These are phyloP conservation scores for Sarcophaga peregrina DNA, from an alignment of 1,140 invertebrate species.

Conservation along the genomic window DNA sequence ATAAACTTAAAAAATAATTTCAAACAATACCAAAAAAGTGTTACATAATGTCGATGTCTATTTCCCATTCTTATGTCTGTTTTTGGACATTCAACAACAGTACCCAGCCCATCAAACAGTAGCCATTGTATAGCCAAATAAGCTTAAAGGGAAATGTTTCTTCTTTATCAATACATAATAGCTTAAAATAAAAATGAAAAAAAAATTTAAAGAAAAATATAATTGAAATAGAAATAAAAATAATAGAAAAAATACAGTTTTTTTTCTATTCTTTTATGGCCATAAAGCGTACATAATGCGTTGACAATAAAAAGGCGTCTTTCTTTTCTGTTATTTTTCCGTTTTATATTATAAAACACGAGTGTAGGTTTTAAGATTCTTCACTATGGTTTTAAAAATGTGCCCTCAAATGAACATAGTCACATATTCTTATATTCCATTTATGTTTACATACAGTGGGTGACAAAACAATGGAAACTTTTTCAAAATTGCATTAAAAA, in stretches of 20 bases:
- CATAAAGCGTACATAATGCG: slow-evolving; percentile 9
- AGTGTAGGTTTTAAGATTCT: neutral
- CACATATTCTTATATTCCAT: neutral
- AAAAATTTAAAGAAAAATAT: neutral
- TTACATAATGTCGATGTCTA: neutral
- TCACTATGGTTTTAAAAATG: neutral
- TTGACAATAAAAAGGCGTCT: neutral
- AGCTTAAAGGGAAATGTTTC: neutral
- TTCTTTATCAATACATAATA: neutral
- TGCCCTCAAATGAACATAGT: neutral
- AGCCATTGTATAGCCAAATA: neutral
- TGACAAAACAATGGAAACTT: neutral
- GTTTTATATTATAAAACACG: too few relatives aligned
- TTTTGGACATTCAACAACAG: neutral
- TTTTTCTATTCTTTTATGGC: neutral
- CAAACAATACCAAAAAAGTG: neutral
- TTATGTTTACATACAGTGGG: too few relatives aligned
- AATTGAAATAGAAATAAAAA: neutral
- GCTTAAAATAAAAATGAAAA: neutral
- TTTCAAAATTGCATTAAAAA: too few relatives aligned
- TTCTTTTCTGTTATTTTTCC: neutral
- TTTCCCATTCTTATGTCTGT: too few relatives aligned
- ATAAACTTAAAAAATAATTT: too few relatives aligned
- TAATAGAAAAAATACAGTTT: neutral
- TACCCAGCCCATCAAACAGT: neutral